These are phyloP conservation scores for Grallaria varia DNA, from an alignment of 2,113 vertebrate species.

Conservation along the genomic window DNA sequence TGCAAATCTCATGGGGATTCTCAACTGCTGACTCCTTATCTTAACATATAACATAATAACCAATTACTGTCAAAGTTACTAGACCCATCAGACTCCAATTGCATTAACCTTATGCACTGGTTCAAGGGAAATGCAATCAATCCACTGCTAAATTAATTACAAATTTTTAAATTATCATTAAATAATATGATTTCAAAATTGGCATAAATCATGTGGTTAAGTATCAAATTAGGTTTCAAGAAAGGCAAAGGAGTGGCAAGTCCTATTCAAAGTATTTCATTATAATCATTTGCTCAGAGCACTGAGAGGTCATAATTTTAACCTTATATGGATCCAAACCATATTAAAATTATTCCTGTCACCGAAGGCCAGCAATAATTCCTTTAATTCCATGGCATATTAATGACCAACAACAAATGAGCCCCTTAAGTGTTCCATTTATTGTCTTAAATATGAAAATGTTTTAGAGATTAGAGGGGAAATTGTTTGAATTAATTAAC, in stretches of 20 bases:
- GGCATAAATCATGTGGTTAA: conserved; percentile 64
- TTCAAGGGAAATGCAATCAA: conserved; percentile 73
- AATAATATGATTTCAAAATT: conserved; percentile 73
- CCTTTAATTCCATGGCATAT: conserved; percentile 75
- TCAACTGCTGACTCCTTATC: conserved; percentile 68
- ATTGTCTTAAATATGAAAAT: conserved; percentile 85
- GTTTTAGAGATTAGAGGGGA: conserved; percentile 78
- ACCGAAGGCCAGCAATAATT: conserved; percentile 65
- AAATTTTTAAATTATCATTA: conserved; percentile 77
- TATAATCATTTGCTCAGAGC: conserved; percentile 50
- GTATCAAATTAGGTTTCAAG: conserved; percentile 56
- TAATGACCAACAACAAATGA: conserved; percentile 76
- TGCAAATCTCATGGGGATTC: conserved; percentile 50
- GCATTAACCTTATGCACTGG: conserved; percentile 75
- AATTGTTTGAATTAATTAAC: conserved; percentile 86
- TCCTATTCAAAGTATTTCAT: conserved; percentile 58
- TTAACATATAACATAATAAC: conserved; percentile 71
- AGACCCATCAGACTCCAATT: conserved; percentile 63
- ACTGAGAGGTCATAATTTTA: conserved; percentile 62
- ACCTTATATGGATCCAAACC: conserved; percentile 68
- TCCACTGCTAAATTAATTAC: conserved; percentile 74
- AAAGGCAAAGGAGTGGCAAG: not conserved
- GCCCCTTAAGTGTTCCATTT: conserved; percentile 77
- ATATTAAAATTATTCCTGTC: conserved; percentile 65
- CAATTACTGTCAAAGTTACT: conserved; percentile 77